phyloP scores from a whole-genome alignment of 2,888 invertebrate species.

The Mesorhabditis sp. region DNA sequence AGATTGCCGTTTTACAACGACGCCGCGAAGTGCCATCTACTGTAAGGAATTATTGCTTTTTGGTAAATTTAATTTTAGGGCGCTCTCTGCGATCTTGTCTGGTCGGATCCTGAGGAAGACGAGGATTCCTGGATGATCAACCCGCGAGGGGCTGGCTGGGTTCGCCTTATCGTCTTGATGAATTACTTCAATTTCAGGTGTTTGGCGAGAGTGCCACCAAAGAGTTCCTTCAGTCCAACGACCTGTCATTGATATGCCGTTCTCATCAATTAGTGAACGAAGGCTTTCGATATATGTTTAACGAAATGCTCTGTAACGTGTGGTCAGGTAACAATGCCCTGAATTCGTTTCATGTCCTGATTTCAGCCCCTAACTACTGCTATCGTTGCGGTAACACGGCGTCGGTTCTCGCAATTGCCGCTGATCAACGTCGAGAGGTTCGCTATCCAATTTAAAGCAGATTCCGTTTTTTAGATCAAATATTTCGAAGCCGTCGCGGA shows the following conservation, averaged over 20 bases:
- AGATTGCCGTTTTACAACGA: constrained; percentile 31
- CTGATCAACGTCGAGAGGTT: constrained; percentile 59
- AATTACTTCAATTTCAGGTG: constrained; percentile 65
- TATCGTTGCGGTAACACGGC: constrained; percentile 98
- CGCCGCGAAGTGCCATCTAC: constrained; percentile 43
- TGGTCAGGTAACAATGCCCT: constrained; percentile 80
- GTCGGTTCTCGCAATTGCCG: constrained; percentile 80
- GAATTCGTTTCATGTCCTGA: constrained; percentile 3
- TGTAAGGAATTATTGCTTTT: constrained; percentile 46
- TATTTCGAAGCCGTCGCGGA: constrained; percentile 90
- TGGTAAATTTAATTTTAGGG: constrained; percentile 68
- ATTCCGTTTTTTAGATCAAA: constrained; percentile 10
- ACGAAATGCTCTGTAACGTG: constrained; percentile 90
- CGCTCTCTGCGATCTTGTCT: constrained; percentile 93
- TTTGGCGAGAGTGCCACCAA: constrained; percentile 88
- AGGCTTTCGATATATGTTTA: constrained; percentile 96
- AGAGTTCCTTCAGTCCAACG: constrained; percentile 84
- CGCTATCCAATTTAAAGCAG: constrained; percentile 8
- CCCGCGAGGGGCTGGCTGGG: constrained; percentile 56
- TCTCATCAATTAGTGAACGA: constrained; percentile 99
- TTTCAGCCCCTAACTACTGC: constrained; percentile 98
- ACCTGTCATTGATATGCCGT: constrained; percentile 86
- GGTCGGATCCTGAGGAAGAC: constrained; percentile 99
- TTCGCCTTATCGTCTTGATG: constrained; percentile 18
- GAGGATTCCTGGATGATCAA: constrained; percentile 69